phyloP scores from a whole-genome alignment of 1,140 invertebrate genomes.

The Diprion similis region DNA sequence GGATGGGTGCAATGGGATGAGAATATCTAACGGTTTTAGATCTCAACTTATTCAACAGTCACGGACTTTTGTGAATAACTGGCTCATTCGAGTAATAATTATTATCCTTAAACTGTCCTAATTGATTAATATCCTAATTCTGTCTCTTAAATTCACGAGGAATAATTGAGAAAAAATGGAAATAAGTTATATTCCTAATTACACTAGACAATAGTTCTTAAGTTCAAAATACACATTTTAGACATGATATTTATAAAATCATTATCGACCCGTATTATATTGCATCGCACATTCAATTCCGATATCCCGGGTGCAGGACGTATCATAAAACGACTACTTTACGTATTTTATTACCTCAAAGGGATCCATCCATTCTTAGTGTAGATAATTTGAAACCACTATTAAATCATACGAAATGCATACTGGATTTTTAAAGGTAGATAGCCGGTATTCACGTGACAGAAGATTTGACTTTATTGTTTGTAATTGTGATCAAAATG shows the following conservation, averaged over 20 bases:
- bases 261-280: slow-evolving; percentile 7
- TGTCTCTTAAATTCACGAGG: background rate
- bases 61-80: background rate
- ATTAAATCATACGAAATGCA: no score
- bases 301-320: background rate
- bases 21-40: background rate
- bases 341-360: no score
- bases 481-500: no score
- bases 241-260: slow-evolving; percentile 2
- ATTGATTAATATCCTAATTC: background rate
- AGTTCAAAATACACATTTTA: slow-evolving; percentile 4
- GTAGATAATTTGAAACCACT: no score
- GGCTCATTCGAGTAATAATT: background rate
- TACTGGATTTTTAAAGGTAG: no score
- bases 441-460: no score
- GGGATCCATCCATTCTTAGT: no score
- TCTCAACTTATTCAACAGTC: background rate
- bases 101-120: background rate
- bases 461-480: no score
- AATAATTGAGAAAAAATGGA: background rate
- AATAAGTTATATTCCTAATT: background rate
- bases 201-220: background rate
- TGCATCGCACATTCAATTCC: slow-evolving; percentile 7
- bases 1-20: no score
- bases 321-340: background rate